Evolutionary conservation across 2,888 invertebrate genomes (phyloP), one percentile per base, ranked within the genome.

Genomic region (Cephus pulcher): DNA sequence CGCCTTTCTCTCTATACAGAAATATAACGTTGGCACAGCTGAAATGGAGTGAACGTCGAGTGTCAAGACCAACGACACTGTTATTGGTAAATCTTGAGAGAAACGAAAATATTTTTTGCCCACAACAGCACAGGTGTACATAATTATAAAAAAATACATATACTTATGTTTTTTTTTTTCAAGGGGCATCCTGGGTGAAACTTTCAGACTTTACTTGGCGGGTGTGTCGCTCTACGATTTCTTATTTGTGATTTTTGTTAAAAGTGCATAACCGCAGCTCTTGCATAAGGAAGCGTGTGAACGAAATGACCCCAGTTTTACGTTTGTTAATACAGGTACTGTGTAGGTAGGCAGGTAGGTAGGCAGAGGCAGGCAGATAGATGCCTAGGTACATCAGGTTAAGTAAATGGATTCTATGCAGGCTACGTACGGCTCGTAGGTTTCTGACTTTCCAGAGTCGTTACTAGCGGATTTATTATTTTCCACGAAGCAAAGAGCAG

Each of bases 201-300:
- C 56, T 56, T 23, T 56, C 56, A 56, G 56, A 23, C 56, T 56
- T 56, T 23, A 56, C 23, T 56, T 2, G 23, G 9, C 56, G 23
- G 56, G 56, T 56, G 56, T 56, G 56, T 56, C 56, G 56, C 56
- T 56, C 9, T 56, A 23, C 56, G 56, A 56, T 56, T 56, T 56
- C 56, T 56, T 56, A 56, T 23, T 56, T 23, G 2, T 23, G 15
- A 56, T 23, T 56, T 56, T 56, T 56, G 15, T 23, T 56, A 6
- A 56, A 56, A 56, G 9, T 56, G 23, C 56, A 56, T 56, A 56
- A 56, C 23, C 56, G 2, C 56, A 56, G 56, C 56, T 56, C 56
- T 88, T 88, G 84, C 88, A 83, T 84, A 87, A 88, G 83, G 82
- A 79, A 89, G 85, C 89, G 89, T 89, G 89, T 86, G 89, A 89